Evolutionary conservation across 2,113 vertebrate genomes (phyloP).

Genomic region (Actinemys pallida): DNA sequence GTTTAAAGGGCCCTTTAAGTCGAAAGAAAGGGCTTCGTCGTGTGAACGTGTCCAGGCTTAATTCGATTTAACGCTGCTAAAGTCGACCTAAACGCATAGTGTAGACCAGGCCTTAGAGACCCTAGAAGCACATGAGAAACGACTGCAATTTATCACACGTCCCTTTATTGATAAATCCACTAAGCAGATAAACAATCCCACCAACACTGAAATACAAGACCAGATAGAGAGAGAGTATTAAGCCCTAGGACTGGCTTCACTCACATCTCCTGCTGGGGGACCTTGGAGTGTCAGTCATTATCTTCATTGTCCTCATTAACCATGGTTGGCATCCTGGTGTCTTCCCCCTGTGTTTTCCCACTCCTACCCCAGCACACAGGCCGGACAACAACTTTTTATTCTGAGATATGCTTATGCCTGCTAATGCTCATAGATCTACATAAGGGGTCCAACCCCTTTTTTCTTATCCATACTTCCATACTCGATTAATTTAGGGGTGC

Average conservation of each 20-base stretch:
- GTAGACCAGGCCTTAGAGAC: background rate
- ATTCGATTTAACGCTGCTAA: too few species aligned
- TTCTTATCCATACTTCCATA: background rate
- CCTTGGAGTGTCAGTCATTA: background rate
- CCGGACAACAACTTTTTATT: background rate
- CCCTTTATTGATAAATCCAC: background rate
- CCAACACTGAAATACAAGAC: background rate
- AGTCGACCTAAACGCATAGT: too few species aligned
- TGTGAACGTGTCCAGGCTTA: too few species aligned
- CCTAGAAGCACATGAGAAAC: background rate
- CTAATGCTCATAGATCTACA: background rate
- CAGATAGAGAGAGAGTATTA: background rate
- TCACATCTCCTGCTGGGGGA: background rate
- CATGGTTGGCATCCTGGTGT: background rate
- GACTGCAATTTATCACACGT: background rate
- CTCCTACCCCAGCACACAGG: background rate
- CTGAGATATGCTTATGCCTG: background rate
- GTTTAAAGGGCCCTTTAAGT: too few species aligned
- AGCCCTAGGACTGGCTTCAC: background rate
- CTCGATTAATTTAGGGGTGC: background rate
- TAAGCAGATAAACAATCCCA: background rate
- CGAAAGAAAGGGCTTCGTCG: too few species aligned
- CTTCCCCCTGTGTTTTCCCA: background rate
- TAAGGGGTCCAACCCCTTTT: background rate
- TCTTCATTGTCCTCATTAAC: background rate